Evolutionary conservation across 2,797 vertebrate species (phyloP).

Genomic region (Danio albolineatus): DNA sequence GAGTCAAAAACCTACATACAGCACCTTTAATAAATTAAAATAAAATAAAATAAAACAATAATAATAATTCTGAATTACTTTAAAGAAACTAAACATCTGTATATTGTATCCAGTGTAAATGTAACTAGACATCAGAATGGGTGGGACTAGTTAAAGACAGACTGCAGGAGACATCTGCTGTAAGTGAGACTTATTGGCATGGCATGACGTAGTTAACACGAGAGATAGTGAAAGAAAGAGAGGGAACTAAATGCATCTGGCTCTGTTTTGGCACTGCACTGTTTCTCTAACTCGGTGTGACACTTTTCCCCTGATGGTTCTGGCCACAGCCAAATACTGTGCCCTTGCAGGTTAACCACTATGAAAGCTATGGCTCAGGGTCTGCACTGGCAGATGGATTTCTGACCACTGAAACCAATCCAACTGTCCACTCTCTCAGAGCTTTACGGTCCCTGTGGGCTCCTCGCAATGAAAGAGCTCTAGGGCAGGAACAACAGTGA

Average conservation of each 20-base stretch:
- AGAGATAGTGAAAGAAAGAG: slow-evolving; percentile 54
- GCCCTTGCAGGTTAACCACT: slow-evolving; percentile 38
- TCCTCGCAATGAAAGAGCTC: slow-evolving; percentile 13
- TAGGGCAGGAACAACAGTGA: slow-evolving; percentile 2
- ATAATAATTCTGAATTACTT: too few species aligned
- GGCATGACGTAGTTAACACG: slow-evolving; percentile 12
- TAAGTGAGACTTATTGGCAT: slow-evolving; percentile 24
- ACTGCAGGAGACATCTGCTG: slow-evolving; percentile 31
- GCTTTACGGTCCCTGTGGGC: background rate
- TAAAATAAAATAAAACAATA: too few species aligned
- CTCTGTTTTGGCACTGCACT: slow-evolving; percentile 24
- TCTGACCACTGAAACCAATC: background rate
- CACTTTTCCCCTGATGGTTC: slow-evolving; percentile 18
- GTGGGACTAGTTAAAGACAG: background rate
- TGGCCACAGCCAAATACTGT: background rate
- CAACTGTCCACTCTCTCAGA: slow-evolving; percentile 15
- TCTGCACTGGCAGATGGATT: slow-evolving; percentile 3
- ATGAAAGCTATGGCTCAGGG: slow-evolving; percentile 20
- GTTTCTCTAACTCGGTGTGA: slow-evolving; percentile 30
- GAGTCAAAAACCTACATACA: too few species aligned
- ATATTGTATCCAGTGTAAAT: too few species aligned
- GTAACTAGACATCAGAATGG: too few species aligned
- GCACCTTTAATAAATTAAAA: too few species aligned
- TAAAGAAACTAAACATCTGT: too few species aligned
- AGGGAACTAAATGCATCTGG: slow-evolving; percentile 2